phyloP scores from a whole-genome alignment of 2,113 vertebrate genomes.

The Ctenodactylus gundi region DNA sequence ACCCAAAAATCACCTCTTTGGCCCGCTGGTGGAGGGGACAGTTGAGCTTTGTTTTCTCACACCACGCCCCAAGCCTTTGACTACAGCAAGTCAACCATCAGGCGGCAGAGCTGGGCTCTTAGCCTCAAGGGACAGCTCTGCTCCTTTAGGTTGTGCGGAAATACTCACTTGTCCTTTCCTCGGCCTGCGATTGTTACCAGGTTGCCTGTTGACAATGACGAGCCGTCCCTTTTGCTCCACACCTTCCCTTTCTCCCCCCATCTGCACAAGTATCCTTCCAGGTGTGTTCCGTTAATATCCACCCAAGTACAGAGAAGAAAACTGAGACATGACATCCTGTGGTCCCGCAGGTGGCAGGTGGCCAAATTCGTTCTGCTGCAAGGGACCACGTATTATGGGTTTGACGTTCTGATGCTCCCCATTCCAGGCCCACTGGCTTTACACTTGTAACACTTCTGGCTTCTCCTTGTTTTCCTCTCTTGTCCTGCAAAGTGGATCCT shows the following conservation, averaged over 20 bases:
- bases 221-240: neutral
- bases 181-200: neutral
- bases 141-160: no score
- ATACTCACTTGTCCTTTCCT: neutral
- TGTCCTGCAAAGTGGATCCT: neutral
- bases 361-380: neutral
- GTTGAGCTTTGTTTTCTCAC: neutral
- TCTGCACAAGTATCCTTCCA: neutral
- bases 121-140: neutral
- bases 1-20: neutral
- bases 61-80: neutral
- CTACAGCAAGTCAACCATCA: neutral
- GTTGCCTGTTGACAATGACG: neutral
- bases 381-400: neutral
- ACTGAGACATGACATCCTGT: neutral
- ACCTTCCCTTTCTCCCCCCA: neutral
- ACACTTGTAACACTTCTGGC: neutral
- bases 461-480: neutral
- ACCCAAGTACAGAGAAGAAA: neutral
- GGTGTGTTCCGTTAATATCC: neutral
- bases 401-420: neutral
- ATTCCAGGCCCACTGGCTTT: neutral
- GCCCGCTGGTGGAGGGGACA: neutral
- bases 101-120: neutral
- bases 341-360: neutral